Conservation (phyloP, 2,797 vertebrate genomes). For the Cetoscarus ocellatus region DNA sequence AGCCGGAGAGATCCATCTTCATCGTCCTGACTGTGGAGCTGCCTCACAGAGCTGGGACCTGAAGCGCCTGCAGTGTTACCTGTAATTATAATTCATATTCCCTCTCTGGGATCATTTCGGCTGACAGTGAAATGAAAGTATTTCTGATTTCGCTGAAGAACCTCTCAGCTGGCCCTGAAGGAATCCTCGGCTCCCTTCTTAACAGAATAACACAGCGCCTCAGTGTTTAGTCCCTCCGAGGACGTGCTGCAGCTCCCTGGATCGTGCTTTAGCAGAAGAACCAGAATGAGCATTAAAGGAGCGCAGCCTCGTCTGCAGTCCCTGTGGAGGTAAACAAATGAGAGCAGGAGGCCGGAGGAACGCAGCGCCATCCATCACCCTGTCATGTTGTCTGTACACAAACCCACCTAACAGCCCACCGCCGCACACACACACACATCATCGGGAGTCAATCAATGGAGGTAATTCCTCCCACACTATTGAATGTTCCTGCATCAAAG, state of each 20-base stretch:
- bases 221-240: conserved; percentile 2
- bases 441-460: conserved; percentile 13
- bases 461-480: conserved; percentile 7
- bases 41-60: neutral
- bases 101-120: neutral
- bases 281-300: conserved; percentile 8
- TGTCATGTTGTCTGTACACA: conserved; percentile 57
- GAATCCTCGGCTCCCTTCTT: conserved; percentile 2
- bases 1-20: no score
- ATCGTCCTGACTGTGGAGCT: neutral
- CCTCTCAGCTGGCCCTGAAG: neutral
- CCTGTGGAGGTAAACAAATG: conserved; percentile 46
- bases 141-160: conserved; percentile 15
- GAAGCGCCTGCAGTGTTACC: neutral
- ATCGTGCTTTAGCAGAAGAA: conserved; percentile 14
- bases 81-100: conserved; percentile 7
- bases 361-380: conserved; percentile 68
- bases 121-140: neutral
- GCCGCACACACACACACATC: neutral
- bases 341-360: conserved; percentile 47
- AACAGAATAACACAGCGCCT: neutral
- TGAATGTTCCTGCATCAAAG: conserved; percentile 6
- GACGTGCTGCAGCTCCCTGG: conserved; percentile 1
- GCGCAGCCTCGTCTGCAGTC: conserved; percentile 6
- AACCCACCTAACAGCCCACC: conserved; percentile 38